These are phyloP conservation scores for Pandemis heparana DNA, from an alignment of 2,888 invertebrate genomes.

Conservation along the genomic window DNA sequence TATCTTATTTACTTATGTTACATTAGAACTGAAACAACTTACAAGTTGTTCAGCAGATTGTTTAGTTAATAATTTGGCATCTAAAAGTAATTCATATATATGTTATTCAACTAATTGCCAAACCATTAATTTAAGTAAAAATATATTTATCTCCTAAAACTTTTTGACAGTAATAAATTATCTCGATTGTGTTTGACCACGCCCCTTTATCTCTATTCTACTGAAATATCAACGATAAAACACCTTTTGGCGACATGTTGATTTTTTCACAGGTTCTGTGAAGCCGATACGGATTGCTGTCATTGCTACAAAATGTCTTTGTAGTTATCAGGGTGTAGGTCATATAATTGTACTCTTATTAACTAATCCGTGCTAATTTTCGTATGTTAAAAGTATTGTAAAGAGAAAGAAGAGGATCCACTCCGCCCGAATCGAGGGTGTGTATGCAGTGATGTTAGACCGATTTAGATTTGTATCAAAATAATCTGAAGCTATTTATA, in stretches of 20 bases:
- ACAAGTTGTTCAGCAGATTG: background rate
- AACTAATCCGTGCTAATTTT: conserved; percentile 80
- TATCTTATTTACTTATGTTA: background rate
- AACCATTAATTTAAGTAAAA: conserved; percentile 3
- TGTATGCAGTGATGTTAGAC: conserved; percentile 82
- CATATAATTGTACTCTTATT: conserved; percentile 80
- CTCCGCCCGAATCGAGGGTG: conserved; percentile 83
- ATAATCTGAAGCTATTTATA: conserved; percentile 86
- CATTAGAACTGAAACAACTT: background rate
- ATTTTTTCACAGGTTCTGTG: conserved; percentile 85
- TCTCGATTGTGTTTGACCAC: conserved; percentile 67
- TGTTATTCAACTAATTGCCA: background rate
- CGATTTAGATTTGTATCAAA: conserved; percentile 85
- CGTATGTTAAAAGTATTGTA: conserved; percentile 72
- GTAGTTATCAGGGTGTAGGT: conserved; percentile 86
- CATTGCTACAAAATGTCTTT: conserved; percentile 85
- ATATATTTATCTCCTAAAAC: conserved; percentile 26
- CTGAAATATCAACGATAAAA: conserved; percentile 76
- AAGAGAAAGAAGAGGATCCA: conserved; percentile 79
- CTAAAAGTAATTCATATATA: background rate
- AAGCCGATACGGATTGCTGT: conserved; percentile 85
- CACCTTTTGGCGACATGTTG: conserved; percentile 84
- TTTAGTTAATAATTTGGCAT: background rate
- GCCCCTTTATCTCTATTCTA: conserved; percentile 65
- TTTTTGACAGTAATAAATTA: conserved; percentile 59